Conservation (phyloP, 2,888 invertebrate species). For the Amblyjoppa proteus region DNA sequence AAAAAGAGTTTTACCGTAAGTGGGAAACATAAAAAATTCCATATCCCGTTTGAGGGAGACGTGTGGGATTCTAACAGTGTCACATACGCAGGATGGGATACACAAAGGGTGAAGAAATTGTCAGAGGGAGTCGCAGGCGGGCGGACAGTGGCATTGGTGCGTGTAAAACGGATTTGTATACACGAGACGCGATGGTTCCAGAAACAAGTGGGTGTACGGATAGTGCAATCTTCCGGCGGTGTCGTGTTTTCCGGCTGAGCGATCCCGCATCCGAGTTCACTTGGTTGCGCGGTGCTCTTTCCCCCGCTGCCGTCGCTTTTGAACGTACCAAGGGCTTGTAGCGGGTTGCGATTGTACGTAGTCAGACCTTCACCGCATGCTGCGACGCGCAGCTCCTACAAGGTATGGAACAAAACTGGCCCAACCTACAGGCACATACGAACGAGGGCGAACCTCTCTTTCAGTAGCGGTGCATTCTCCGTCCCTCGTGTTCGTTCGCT, state of each 20-base stretch:
- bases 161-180: constrained; percentile 76
- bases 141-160: background rate
- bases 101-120: constrained; percentile 21
- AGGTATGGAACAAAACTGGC: constrained; percentile 35
- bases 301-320: constrained; percentile 23
- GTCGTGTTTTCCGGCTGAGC: constrained; percentile 81
- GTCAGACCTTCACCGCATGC: constrained; percentile 38
- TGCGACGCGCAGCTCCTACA: constrained; percentile 8
- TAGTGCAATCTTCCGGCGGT: constrained; percentile 82
- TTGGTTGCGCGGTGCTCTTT: constrained; percentile 37
- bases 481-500: constrained; percentile 45
- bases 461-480: constrained; percentile 29
- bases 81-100: background rate
- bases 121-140: background rate
- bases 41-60: background rate
- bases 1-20: background rate
- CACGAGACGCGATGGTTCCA: constrained; percentile 58
- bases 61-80: background rate
- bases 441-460: constrained; percentile 25
- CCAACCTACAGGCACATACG: constrained; percentile 13
- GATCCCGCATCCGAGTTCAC: constrained; percentile 71
- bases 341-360: constrained; percentile 20
- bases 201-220: constrained; percentile 81
- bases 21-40: background rate
- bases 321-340: background rate